Conservation (phyloP, 2,888 invertebrate species). For the Pediacus dermestoides region DNA sequence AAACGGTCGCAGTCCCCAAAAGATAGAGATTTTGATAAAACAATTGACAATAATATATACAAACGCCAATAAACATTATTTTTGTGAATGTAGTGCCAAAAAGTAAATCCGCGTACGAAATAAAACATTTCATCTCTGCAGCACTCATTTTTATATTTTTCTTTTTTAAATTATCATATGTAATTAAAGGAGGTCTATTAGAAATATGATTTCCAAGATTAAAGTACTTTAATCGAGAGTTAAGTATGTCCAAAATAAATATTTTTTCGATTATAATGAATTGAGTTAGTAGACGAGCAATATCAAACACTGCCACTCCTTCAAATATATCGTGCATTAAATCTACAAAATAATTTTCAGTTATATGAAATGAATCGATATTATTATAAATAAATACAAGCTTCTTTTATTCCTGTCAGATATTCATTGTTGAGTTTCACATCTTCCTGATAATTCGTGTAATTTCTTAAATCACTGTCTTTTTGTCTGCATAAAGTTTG, state of each 20-base stretch:
- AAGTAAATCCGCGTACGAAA: conserved; percentile 25
- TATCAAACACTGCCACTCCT: too few relatives aligned
- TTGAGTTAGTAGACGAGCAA: conserved; percentile 28
- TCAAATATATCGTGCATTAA: conserved; percentile 36
- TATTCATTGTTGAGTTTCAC: conserved; percentile 4
- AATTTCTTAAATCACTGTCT: too few relatives aligned
- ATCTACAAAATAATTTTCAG: conserved; percentile 30
- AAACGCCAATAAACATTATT: conserved; percentile 22
- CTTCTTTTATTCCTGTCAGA: conserved; percentile 25
- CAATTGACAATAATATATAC: too few relatives aligned
- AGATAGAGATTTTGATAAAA: too few relatives aligned
- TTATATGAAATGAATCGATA: conserved; percentile 26
- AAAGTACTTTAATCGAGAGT: conserved; percentile 23
- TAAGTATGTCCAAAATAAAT: conserved; percentile 21
- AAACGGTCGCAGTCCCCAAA: too few relatives aligned
- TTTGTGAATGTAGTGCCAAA: conserved; percentile 22
- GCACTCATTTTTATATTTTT: conserved; percentile 25
- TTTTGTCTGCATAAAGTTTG: too few relatives aligned
- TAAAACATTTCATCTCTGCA: conserved; percentile 29
- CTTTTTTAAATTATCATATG: conserved; percentile 20
- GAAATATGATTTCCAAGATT: conserved; percentile 14
- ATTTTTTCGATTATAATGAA: too few relatives aligned
- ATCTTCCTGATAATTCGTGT: too few relatives aligned
- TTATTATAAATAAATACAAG: conserved; percentile 31
- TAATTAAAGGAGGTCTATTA: conserved; percentile 21